Conservation (phyloP, 2,113 vertebrate species). For the Mastomys natalensis region DNA sequence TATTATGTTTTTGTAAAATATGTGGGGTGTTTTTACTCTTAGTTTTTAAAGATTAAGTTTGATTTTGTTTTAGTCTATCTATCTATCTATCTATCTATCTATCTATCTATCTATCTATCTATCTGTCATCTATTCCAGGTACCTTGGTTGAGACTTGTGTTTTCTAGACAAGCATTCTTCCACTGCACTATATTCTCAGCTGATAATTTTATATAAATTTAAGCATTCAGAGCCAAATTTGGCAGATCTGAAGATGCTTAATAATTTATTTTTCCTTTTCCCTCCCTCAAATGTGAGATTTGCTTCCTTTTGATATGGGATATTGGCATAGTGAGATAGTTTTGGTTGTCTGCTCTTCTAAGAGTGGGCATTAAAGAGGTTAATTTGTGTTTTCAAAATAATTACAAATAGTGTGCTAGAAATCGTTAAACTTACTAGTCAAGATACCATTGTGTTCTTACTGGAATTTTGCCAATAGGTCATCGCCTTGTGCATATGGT, state of each 20-base stretch:
- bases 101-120: background rate
- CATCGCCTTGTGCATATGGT: background rate
- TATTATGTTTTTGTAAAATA: constrained; percentile 49
- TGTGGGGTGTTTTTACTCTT: constrained; percentile 51
- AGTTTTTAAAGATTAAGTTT: constrained; percentile 9
- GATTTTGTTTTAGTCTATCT: background rate
- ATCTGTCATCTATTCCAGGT: background rate
- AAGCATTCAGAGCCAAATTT: constrained; percentile 9
- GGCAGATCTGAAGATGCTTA: background rate
- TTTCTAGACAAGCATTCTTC: background rate
- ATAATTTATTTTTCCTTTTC: constrained; percentile 1
- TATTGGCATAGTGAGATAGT: background rate
- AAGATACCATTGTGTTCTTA: constrained; percentile 26
- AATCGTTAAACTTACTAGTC: background rate
- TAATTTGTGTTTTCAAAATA: constrained; percentile 17
- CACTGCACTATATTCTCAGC: background rate
- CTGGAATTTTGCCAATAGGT: constrained; percentile 1
- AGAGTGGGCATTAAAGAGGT: background rate
- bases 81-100: no score
- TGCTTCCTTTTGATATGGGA: background rate
- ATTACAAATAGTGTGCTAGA: constrained; percentile 26
- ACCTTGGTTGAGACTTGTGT: background rate
- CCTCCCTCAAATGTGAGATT: background rate
- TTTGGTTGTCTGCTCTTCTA: background rate
- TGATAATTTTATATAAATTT: background rate